Conservation (phyloP, 2,113 vertebrate species). For the Notechis scutatus region DNA sequence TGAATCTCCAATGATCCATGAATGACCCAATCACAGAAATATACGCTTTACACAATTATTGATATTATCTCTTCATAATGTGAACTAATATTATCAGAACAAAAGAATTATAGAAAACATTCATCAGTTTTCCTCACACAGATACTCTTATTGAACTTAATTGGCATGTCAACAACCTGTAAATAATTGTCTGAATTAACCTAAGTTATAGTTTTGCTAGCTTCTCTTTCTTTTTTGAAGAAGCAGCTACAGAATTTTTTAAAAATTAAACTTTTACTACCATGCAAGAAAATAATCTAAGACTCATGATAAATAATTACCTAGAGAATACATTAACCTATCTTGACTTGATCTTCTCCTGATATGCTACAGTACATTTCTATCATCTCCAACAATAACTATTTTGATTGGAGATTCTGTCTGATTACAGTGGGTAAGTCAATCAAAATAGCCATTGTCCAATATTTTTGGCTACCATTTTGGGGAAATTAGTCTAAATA, state of each 20-base stretch:
- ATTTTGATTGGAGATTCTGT: background rate
- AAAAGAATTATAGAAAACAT: background rate
- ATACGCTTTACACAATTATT: background rate
- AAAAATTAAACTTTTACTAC: background rate
- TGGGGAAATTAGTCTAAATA: background rate
- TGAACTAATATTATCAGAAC: background rate
- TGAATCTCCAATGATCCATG: background rate
- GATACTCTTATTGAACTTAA: background rate
- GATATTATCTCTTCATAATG: background rate
- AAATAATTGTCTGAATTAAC: background rate
- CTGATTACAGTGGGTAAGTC: background rate
- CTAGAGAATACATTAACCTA: background rate
- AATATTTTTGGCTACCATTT: background rate
- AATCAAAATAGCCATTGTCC: background rate
- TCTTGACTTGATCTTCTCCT: background rate
- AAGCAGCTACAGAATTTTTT: background rate
- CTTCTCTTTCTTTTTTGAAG: background rate
- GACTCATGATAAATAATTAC: background rate
- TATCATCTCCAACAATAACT: background rate
- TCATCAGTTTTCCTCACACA: background rate
- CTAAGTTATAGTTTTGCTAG: background rate
- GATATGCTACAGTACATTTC: background rate
- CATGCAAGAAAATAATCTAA: background rate
- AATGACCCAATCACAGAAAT: background rate
- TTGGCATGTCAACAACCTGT: background rate